Conservation (phyloP, 2,113 vertebrate genomes). For the Marmota monax region DNA sequence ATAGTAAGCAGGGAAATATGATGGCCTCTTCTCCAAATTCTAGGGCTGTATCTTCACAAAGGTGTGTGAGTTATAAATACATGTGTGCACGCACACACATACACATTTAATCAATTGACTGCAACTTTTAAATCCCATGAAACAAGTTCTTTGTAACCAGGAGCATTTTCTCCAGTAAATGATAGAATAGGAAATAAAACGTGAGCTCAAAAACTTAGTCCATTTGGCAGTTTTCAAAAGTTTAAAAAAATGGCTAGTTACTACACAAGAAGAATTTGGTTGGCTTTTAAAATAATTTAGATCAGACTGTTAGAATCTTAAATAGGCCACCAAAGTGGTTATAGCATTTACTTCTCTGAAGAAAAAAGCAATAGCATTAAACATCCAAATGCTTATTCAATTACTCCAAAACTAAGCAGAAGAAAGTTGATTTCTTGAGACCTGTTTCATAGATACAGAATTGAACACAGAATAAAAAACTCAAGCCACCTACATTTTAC, state of each 20-base stretch:
- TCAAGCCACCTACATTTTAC: neutral
- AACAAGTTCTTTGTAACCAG: neutral
- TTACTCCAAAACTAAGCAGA: neutral
- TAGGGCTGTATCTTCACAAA: neutral
- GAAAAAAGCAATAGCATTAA: neutral
- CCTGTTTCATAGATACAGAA: neutral
- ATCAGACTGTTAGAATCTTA: neutral
- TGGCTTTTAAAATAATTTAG: slow-evolving; percentile 46
- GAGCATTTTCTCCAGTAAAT: neutral
- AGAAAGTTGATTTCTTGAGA: neutral
- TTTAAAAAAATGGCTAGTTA: slow-evolving; percentile 13
- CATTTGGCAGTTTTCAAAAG: neutral
- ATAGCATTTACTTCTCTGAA: neutral
- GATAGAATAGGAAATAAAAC: slow-evolving; percentile 9
- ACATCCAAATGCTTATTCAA: neutral
- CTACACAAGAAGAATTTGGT: neutral
- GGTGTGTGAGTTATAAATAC: neutral
- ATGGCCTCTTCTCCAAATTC: neutral
- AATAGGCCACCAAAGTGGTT: neutral
- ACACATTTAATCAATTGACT: neutral
- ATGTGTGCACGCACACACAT: neutral
- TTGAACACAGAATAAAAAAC: slow-evolving; percentile 35
- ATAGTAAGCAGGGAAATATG: neutral
- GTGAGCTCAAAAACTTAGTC: neutral
- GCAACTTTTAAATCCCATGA: slow-evolving; percentile 23